Conservation (phyloP, 2,888 invertebrate species). For the Papilio demoleus region DNA sequence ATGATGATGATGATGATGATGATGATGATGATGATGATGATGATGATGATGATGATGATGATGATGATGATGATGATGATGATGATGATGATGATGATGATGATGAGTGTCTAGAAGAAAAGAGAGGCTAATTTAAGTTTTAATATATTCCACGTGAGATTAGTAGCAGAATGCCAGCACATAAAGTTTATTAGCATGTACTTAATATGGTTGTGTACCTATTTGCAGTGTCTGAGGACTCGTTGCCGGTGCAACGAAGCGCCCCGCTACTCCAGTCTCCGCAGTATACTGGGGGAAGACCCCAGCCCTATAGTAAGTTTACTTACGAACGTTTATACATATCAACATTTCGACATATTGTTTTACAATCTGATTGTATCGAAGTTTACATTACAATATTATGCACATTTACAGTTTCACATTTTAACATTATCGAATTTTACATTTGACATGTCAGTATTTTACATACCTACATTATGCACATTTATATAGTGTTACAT, state of each 20-base stretch:
- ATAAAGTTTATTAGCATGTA: not conserved
- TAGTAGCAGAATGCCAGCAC: no score
- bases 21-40: no score
- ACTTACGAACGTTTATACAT: no score
- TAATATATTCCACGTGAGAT: not conserved
- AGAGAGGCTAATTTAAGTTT: no score
- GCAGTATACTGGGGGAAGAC: slow-evolving; percentile 91
- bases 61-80: no score
- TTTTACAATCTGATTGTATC: not conserved
- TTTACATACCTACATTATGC: not conserved
- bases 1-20: no score
- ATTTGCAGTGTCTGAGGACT: slow-evolving; percentile 74
- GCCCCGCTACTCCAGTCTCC: slow-evolving; percentile 95
- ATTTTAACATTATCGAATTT: not conserved
- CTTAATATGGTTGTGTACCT: slow-evolving; percentile 40
- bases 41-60: no score
- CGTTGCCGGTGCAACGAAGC: slow-evolving; percentile 83
- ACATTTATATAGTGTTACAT: not conserved
- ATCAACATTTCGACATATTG: no score
- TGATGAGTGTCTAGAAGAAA: no score
- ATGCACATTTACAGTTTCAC: not conserved
- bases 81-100: no score
- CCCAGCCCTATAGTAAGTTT: slow-evolving; percentile 94
- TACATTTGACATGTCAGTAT: not conserved
- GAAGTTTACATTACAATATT: not conserved